Percentiles rank a stretch among this genome's conserved stretches.
Conservation (phyloP, 2,888 invertebrate genomes). For the Harpagoxenus sublaevis region DNA sequence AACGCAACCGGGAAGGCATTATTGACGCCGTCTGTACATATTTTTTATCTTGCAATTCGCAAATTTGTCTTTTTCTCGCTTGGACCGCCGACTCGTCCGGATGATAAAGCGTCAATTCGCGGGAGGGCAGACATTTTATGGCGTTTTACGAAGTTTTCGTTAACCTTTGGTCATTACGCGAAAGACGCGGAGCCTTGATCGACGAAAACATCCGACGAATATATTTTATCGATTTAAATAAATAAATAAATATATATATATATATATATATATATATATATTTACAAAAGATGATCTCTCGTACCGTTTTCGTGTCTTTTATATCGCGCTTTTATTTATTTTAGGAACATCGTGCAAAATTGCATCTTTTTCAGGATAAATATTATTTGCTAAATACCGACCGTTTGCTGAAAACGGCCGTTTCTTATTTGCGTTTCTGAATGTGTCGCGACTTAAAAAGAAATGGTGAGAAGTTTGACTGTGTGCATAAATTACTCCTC, state of each 20-base stretch:
- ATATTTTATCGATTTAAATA: conserved; percentile 19
- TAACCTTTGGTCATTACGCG: neutral
- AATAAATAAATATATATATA: no score
- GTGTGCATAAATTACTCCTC: neutral
- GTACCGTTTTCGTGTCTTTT: neutral
- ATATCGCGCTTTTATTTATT: neutral
- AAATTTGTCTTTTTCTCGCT: neutral
- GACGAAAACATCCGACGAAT: neutral
- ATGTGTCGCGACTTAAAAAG: neutral
- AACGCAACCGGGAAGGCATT: no score
- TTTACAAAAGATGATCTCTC: neutral
- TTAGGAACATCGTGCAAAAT: neutral
- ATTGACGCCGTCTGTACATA: no score
- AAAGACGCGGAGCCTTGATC: neutral
- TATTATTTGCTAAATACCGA: neutral
- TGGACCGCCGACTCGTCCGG: neutral
- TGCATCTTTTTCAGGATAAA: neutral
- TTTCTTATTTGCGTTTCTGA: neutral
- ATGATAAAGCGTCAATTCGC: neutral
- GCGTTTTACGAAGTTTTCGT: conserved; percentile 2
- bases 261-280: no score
- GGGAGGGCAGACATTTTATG: neutral
- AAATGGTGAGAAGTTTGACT: no score
- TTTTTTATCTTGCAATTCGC: neutral
- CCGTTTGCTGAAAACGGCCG: no score